These are phyloP conservation scores for Ophioninae sp. DNA, from an alignment of 2,888 invertebrate genomes.

Conservation along the genomic window DNA sequence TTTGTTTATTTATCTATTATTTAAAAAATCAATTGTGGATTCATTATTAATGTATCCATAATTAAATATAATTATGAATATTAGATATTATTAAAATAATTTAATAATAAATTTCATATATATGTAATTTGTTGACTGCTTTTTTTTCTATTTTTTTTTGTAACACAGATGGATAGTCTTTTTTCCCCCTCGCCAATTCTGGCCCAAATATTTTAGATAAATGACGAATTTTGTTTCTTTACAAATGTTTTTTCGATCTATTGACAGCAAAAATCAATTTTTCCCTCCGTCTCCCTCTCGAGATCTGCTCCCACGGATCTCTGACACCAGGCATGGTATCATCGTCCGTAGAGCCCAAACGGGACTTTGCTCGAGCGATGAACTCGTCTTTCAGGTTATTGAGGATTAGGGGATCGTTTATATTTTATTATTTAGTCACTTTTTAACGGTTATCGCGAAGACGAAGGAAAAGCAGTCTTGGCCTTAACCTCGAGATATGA, in stretches of 20 bases:
- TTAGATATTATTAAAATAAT: too few relatives aligned
- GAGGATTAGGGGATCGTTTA: slow-evolving; percentile 62
- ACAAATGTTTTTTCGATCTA: slow-evolving; percentile 15
- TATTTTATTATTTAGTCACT: slow-evolving; percentile 22
- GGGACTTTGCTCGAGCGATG: slow-evolving; percentile 61
- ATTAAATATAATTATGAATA: too few relatives aligned
- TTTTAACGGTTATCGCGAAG: slow-evolving; percentile 34
- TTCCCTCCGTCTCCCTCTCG: not conserved
- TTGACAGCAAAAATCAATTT: slow-evolving; percentile 42
- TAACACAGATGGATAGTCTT: not conserved
- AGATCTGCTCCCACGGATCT: slow-evolving; percentile 48
- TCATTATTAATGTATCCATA: too few relatives aligned
- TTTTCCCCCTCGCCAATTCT: not conserved
- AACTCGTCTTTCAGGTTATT: slow-evolving; percentile 66
- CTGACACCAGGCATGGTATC: slow-evolving; percentile 22
- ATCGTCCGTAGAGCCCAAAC: slow-evolving; percentile 46
- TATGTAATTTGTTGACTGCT: not conserved
- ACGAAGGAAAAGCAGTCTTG: slow-evolving; percentile 42
- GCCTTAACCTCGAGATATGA: slow-evolving; percentile 62
- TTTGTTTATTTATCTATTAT: too few relatives aligned
- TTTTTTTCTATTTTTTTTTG: not conserved
- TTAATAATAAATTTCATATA: too few relatives aligned
- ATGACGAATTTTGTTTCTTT: slow-evolving; percentile 11
- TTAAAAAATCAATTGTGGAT: too few relatives aligned
- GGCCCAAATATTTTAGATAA: slow-evolving; percentile 35